Evolutionary conservation across 2,888 invertebrate genomes (phyloP).

Genomic region (Sesia apiformis): DNA sequence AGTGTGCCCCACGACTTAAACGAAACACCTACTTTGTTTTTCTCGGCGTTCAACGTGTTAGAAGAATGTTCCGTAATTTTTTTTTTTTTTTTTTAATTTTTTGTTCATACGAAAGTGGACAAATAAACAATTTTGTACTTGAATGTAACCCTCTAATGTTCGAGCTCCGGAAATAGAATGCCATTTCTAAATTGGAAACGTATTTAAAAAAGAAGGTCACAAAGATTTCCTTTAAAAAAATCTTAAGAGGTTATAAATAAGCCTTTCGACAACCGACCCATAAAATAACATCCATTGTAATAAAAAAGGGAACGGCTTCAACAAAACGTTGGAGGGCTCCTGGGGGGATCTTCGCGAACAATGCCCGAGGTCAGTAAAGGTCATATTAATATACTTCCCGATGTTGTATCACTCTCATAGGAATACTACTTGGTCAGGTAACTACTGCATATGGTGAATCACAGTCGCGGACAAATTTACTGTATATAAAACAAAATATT

Average conservation of each 20-base stretch:
- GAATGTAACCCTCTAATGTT: too few relatives aligned
- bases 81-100: too few relatives aligned
- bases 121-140: too few relatives aligned
- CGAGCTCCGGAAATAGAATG: too few relatives aligned
- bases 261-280: constrained; percentile 15
- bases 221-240: not conserved
- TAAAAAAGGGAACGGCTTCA: constrained; percentile 14
- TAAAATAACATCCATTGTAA: constrained; percentile 20
- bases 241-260: constrained; percentile 7
- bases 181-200: too few relatives aligned
- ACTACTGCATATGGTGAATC: constrained; percentile 5
- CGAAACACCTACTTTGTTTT: too few relatives aligned
- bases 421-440: constrained; percentile 26
- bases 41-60: too few relatives aligned
- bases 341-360: constrained; percentile 12
- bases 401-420: constrained; percentile 36
- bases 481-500: not conserved
- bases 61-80: too few relatives aligned
- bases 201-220: not conserved
- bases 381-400: constrained; percentile 35
- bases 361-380: constrained; percentile 29
- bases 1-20: too few relatives aligned
- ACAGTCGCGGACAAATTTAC: constrained; percentile 9
- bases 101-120: too few relatives aligned
- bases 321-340: not conserved